Evolutionary conservation across 2,888 invertebrate genomes (phyloP), one percentile per base, ranked within the genome.

Genomic region (Cantharis flavilabris): DNA sequence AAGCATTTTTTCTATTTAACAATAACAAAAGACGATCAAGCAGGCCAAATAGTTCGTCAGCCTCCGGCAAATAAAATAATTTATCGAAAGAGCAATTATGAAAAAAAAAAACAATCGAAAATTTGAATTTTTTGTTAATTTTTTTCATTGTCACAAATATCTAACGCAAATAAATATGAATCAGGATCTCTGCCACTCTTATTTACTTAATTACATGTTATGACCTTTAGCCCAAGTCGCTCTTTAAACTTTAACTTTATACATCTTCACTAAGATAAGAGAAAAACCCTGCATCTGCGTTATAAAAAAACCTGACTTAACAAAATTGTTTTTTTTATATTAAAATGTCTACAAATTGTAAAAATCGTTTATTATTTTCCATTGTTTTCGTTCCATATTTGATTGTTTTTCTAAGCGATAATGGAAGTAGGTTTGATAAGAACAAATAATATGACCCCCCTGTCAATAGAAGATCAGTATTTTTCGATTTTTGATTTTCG

Each of bases 211-310:
- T 76, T 76, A 72, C 20, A 69, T 72, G 33, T 71, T n/a, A 20
- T 69, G 76, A 76, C 69, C 76, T 72, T 76, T 76, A 69, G 11
- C 69, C 23, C 14, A 33, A 72, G 72, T 76, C 72, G 30, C 10
- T 26, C 18, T 67, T 71, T 76, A 72, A 76, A 76, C 76, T 76
- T 76, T 76, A 76, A 76, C 76, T 71, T 76, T 70, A 71, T 16
- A n/a, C n/a, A n/a, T 16, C 14, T 71, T 64, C 2, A 10, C 1
- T 9, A 9, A 14, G 30, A 71, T 20, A 30, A 62, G 71, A 62
- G n/a, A 49, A 71, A 71, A 71, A 49, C 23, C 62, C 62, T 71
- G 18, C 18, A 62, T 49, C 9, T 71, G 23, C 62, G 20, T 67
- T 13, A 3, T 49, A 49, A 67, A 26, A 65, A 16, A 23, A n/a